Evolutionary conservation across 2,888 invertebrate species (phyloP), one percentile per base, ranked within the genome.

Genomic region (Pardosa pseudoannulata): DNA sequence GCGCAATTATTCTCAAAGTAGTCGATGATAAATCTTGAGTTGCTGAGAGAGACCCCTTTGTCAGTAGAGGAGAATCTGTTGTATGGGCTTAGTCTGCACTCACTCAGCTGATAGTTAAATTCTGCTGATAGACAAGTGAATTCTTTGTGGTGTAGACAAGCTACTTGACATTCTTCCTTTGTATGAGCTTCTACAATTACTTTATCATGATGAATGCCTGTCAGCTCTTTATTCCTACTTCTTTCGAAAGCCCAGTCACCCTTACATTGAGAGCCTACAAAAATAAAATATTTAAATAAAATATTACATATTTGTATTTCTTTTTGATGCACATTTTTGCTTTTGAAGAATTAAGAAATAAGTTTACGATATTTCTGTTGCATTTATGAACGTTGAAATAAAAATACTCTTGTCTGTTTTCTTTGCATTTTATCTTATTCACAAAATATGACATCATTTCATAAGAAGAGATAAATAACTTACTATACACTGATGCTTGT

Each of bases 1-100:
- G 92, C 90, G 89, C 93, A 93, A 89, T 93, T 93, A 90, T 93
- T 93, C 90, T 93, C 93, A 88, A 93, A 91, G 90, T 93, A 93
- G 88, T 93, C 93, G 36, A 92, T 90, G 0, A 76, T 65, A 27
- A 81, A 79, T 74, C 83, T 70, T 1, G 88, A 79, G n/a, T 46
- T 41, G 29, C 75, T 82, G n/a, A 88, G 76, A 0, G 83, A 29
- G 16, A 89, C 83, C 3, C 46, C 32, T 71, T 89, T 87, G 39
- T 90, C 91, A 0, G 92, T 92, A 74, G 91, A 91, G 2, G 92
- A 91, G 72, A 93, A 90, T 70, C 93, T 90, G 89, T 92, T 92
- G 88, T 92, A 92, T 29, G 92, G 91, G 87, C 92, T 92, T 39
- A 93, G 90, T 23, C 91, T 91, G 89, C 93, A 93, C 88, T 92